Conservation (phyloP, 2,888 invertebrate species). For the Eumerus sabulonum region DNA sequence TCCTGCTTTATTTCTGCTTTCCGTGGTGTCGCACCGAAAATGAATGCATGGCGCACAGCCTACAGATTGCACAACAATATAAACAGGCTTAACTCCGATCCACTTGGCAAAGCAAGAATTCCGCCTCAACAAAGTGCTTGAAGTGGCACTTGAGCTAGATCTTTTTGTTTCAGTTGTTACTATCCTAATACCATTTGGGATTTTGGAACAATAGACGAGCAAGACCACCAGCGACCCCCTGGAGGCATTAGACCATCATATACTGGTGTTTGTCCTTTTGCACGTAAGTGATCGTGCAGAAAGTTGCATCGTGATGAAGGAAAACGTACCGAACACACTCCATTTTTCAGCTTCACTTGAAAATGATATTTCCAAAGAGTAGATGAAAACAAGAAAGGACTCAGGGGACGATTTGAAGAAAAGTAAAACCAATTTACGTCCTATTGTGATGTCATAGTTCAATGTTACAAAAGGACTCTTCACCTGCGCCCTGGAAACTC, state of each 20-base stretch:
- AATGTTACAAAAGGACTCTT: conserved; percentile 55
- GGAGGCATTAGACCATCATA: conserved; percentile 35
- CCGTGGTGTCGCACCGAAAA: not conserved
- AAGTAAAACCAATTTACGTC: conserved; percentile 54
- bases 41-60: conserved; percentile 26
- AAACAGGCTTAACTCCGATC: conserved; percentile 10
- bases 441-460: conserved; percentile 51
- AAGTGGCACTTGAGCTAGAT: conserved; percentile 59
- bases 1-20: too few relatives aligned
- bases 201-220: conserved; percentile 30
- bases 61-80: conserved; percentile 20
- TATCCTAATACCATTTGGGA: conserved; percentile 21
- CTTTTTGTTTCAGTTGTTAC: conserved; percentile 56
- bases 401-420: not conserved
- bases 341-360: conserved; percentile 50
- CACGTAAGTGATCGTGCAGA: conserved; percentile 43
- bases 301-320: conserved; percentile 16
- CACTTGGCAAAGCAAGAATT: conserved; percentile 1
- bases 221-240: conserved; percentile 37
- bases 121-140: conserved; percentile 24
- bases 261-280: conserved; percentile 58
- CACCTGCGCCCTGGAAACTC: not conserved
- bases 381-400: conserved; percentile 5
- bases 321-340: conserved; percentile 50
- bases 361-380: conserved; percentile 32